Base-by-base conservation (phyloP, 2,888 invertebrate species). In the Nymphalis c-album region DNA sequence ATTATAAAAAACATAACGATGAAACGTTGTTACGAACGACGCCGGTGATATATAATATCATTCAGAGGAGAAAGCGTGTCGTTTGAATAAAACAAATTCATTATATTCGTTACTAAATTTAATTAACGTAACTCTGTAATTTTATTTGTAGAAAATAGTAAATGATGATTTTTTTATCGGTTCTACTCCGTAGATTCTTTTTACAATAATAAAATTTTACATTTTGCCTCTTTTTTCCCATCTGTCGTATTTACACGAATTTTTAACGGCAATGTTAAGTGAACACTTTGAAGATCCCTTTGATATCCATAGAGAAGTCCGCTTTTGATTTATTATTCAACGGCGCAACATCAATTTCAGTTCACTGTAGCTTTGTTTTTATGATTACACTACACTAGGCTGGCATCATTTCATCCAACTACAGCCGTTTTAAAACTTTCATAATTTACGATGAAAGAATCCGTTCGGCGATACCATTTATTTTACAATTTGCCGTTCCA, bases 321-420 rank as follows among this genome's bases (percentile, higher is more conserved):
- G 79, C 81, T 83, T 82, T 83, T 83, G 83, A 88, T 88, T 86
- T 87, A 87, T 87, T 85, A 86, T 85, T 87, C 81, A 86, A 77
- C 75, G 76, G 77, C 74, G 78, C 78, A 83, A 78, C 78, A 78
- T 81, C 76, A 79, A 78, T 82, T 71, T 74, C 73, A 69, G 65
- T 71, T 71, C 77, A 77, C 76, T 68, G 73, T 77, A 74, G 68
- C 68, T 73, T 73, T 75, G 75, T 78, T 78, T 75, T 74, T 73
- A 68, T 75, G 77, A 78, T 77, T 73, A 71, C 71, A 77, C 22
- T 22, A 22, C 22, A 75, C 26, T 75, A 70, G 65, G 75, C 73
- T 69, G 67, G 40, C 61, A 60, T 68, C 63, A 53, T 71, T 66
- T 72, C 67, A 71, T 68, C 55, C 66, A 50, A 70, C 71, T 58